phyloP scores from a whole-genome alignment of 2,797 vertebrate genomes.

The Neoniphon sammara region DNA sequence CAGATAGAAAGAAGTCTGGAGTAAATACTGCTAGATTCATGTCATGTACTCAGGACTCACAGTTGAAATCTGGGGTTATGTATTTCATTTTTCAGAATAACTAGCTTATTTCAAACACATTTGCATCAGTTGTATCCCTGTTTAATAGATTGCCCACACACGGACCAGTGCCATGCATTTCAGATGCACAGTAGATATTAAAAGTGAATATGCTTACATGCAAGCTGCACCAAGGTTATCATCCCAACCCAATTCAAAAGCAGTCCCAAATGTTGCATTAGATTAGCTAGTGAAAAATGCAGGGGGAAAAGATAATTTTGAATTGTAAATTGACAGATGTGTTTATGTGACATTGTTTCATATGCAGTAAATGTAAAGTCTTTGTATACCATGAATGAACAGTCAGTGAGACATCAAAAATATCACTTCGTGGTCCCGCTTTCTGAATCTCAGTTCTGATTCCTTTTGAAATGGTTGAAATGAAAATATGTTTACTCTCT shows the following conservation, averaged over 20 bases:
- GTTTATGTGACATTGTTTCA: neutral
- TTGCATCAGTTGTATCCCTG: slow-evolving; percentile 28
- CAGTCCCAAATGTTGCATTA: neutral
- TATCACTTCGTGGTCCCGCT: neutral
- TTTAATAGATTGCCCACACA: slow-evolving; percentile 11
- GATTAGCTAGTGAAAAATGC: neutral
- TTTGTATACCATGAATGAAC: neutral
- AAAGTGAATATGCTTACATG: neutral
- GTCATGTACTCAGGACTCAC: neutral
- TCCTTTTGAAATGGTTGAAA: neutral
- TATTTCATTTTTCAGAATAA: slow-evolving; percentile 13
- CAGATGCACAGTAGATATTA: neutral
- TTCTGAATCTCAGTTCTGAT: neutral
- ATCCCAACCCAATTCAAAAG: neutral
- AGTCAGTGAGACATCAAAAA: neutral
- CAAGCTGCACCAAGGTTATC: neutral
- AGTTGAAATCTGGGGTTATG: neutral
- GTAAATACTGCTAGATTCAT: neutral
- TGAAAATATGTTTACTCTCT: neutral
- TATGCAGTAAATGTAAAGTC: neutral
- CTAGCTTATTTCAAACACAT: slow-evolving; percentile 31
- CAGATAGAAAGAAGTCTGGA: neutral
- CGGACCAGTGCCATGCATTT: neutral
- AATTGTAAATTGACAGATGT: neutral
- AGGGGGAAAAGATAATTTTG: neutral